A percentile compares a stretch with the other conserved stretches of the same genome.
Evolutionary conservation across 2,888 invertebrate genomes (phyloP).

Genomic region (Podotricha telesiphe): DNA sequence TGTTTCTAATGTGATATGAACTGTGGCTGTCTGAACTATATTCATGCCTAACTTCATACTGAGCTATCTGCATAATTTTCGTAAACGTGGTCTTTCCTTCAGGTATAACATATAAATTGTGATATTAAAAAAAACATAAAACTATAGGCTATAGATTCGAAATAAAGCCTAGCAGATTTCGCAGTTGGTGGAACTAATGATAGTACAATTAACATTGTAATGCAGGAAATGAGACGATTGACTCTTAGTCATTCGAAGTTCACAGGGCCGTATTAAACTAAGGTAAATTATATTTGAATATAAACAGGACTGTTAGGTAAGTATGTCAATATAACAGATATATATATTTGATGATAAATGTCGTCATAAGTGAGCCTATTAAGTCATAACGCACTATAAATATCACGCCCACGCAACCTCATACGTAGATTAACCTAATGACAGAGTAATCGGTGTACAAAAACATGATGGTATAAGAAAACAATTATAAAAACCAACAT

Average conservation of each 20-base stretch:
- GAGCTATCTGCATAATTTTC: too few species aligned
- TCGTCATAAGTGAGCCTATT: constrained; percentile 57
- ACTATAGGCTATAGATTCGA: constrained; percentile 55
- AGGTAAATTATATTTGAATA: constrained; percentile 42
- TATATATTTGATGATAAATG: constrained; percentile 28
- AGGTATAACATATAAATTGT: constrained; percentile 44
- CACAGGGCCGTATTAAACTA: constrained; percentile 59
- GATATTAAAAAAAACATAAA: constrained; percentile 24
- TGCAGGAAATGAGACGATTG: constrained; percentile 75
- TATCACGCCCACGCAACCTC: constrained; percentile 68
- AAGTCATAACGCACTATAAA: constrained; percentile 77
- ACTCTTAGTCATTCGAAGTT: constrained; percentile 62
- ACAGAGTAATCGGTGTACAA: constrained; percentile 47
- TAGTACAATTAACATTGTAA: constrained; percentile 67
- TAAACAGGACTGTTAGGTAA: neutral
- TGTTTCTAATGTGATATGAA: too few species aligned
- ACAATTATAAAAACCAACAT: constrained; percentile 21
- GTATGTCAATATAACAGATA: neutral
- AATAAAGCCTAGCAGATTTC: constrained; percentile 59
- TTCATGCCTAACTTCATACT: too few species aligned
- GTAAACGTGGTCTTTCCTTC: too few species aligned
- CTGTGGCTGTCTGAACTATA: neutral
- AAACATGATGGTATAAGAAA: constrained; percentile 26
- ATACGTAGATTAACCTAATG: constrained; percentile 59
- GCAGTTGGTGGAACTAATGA: constrained; percentile 74